Evolutionary conservation across 2,888 invertebrate genomes (phyloP), one percentile per base, ranked within the genome.

Genomic region (Catocala fraxini): DNA sequence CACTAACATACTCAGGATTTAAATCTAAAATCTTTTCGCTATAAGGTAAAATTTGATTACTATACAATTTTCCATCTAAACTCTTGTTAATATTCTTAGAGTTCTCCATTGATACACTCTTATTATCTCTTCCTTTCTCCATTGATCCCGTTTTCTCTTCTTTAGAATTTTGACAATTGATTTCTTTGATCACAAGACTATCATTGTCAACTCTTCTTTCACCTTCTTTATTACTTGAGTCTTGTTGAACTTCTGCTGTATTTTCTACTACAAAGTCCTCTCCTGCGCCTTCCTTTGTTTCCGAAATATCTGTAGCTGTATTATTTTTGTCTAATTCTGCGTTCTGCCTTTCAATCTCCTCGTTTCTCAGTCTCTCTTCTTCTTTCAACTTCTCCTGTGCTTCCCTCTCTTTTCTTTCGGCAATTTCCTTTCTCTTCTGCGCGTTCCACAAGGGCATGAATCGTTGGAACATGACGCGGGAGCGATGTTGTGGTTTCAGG

Each of bases 391-490:
- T 81, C 25, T 80, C 80, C 49, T 78, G 75, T 52, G 76, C 83
- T 43, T 84, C 82, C 57, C 57, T 75, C 54, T 79, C 80, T 53
- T 89, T 89, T 78, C 84, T 90, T 59, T 92, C 91, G 0, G 90
- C 92, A 0, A 88, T 63, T 71, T 92, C 92, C 58, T 86, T 84
- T 46, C 94, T 82, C 55, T 81, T 87, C 76, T 86, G 86, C 1
- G 87, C 87, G 76, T 94, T 91, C 92, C 94, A 89, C 90, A 91
- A 92, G 0, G 94, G 94, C 89, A 91, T 92, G 79, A 94, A 92
- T 0, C 94, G 83, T 68, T 94, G 94, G 84, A 94, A 94, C 86
- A 91, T 92, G 5, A 95, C 85, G 12, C 92, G 77, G n/a, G 86
- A 73, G 0, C 95, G 83, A 66, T 95, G 95, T 42, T 94, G 90